Conservation (phyloP, 1,140 invertebrate species). For the Trachymyrmex cornetzi region DNA sequence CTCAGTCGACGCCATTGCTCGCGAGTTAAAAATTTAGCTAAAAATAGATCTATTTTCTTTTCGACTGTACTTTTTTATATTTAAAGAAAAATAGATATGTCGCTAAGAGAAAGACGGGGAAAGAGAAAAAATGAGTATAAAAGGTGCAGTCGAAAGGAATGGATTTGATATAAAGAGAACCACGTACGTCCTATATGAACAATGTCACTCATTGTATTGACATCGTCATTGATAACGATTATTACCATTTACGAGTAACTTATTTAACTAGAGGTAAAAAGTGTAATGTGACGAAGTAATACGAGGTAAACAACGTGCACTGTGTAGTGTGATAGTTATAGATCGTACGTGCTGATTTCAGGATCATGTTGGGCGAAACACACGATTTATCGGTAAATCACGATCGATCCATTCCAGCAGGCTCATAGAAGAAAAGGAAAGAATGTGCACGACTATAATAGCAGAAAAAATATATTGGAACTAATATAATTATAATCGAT, state of each 20-base stretch:
- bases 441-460: neutral
- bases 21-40: constrained; percentile 28
- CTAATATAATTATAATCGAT: constrained; percentile 27
- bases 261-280: constrained; percentile 30
- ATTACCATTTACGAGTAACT: constrained; percentile 33
- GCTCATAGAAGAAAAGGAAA: neutral
- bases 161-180: constrained; percentile 7
- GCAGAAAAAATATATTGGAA: constrained; percentile 3
- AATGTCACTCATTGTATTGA: constrained; percentile 33
- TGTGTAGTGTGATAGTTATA: constrained; percentile 55
- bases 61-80: neutral
- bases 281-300: constrained; percentile 28
- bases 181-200: constrained; percentile 31
- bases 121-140: neutral
- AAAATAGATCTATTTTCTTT: constrained; percentile 35
- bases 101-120: neutral
- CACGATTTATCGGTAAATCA: constrained; percentile 18
- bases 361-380: constrained; percentile 17
- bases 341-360: constrained; percentile 13
- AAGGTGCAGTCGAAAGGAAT: constrained; percentile 4
- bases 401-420: constrained; percentile 46
- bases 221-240: constrained; percentile 38
- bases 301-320: constrained; percentile 20
- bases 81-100: neutral
- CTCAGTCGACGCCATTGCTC: constrained; percentile 58